Evolutionary conservation across 2,113 vertebrate species (phyloP).

Genomic region (Nibea coibor): DNA sequence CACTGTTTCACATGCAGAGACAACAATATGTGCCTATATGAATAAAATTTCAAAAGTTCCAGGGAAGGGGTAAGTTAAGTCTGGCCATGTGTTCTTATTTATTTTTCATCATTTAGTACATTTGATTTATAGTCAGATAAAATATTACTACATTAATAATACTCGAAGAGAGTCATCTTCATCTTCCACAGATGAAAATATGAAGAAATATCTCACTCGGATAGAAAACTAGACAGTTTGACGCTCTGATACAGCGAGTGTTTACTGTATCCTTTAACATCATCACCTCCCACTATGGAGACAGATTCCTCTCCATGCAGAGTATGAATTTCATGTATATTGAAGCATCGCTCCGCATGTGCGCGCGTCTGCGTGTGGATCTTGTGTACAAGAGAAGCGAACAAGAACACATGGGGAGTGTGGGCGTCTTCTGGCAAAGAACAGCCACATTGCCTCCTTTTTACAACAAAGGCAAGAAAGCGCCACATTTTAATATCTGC

Average conservation of each 20-base stretch:
- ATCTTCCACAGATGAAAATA: not conserved
- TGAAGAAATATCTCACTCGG: not conserved
- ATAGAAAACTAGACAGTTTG: not conserved
- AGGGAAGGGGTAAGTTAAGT: too few species aligned
- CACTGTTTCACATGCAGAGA: too few species aligned
- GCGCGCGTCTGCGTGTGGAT: not conserved
- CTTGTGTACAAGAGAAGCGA: constrained; percentile 54
- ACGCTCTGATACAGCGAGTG: not conserved
- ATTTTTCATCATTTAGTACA: not conserved
- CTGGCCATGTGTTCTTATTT: not conserved
- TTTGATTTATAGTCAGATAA: not conserved
- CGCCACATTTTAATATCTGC: constrained; percentile 67
- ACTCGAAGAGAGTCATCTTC: not conserved
- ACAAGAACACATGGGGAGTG: constrained; percentile 77
- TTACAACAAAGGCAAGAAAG: constrained; percentile 72
- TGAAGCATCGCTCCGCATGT: constrained; percentile 28
- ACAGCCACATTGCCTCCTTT: constrained; percentile 64
- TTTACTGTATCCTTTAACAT: constrained; percentile 24
- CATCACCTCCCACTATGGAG: constrained; percentile 21
- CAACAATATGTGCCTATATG: too few species aligned
- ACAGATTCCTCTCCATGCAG: constrained; percentile 22
- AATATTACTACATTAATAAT: not conserved
- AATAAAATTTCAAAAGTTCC: too few species aligned
- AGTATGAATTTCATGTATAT: constrained; percentile 44
- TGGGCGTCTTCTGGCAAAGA: constrained; percentile 80